Evolutionary conservation across 2,888 invertebrate species (phyloP), one percentile per base, ranked within the genome.

Genomic region (Pardosa pseudoannulata): DNA sequence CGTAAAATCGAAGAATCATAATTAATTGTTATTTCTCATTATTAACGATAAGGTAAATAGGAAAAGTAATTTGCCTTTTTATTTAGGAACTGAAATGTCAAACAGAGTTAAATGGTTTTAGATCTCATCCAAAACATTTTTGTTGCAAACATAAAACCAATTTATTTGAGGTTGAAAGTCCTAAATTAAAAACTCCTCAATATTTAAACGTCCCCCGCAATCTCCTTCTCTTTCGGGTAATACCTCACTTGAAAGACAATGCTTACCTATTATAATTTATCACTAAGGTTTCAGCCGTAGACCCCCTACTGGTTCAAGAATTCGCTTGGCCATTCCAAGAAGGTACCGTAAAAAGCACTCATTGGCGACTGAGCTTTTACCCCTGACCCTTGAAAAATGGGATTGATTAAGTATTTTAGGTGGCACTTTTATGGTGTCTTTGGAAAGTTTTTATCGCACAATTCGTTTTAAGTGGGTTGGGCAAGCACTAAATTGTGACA

Each of bases 211-310:
- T 36, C 50, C 80, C 80, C 79, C 28, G 9, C 50, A 31, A 36
- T n/a, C 29, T 56, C 56, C 32, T 50, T 68, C 41, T 70, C 56
- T 56, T 56, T 23, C 56, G 23, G n/a, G 56, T 56, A 56, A 56
- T 56, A 16, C 56, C 31, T 29, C 65, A 29, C 65, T 65, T 13
- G 36, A 65, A 62, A 83, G 82, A 83, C 82, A 83, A 83, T 83
- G 76, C 76, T 73, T 75, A 75, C 73, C 73, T 74, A 71, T 71
- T 76, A 70, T 83, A 76, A 83, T 83, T 83, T 83, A 83, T 83
- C 68, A 70, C 39, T n/a, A 67, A 41, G 70, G 56, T 75, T 39
- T 56, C 70, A 62, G 28, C 29, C 41, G 23, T 27, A 46, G 74
- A 50, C 82, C 82, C 76, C 82, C 64, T 72, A 67, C 71, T 65